Evolutionary conservation across 1,140 invertebrate genomes (phyloP), one percentile per base, ranked within the genome.

Genomic region (Aleiodes sp.): DNA sequence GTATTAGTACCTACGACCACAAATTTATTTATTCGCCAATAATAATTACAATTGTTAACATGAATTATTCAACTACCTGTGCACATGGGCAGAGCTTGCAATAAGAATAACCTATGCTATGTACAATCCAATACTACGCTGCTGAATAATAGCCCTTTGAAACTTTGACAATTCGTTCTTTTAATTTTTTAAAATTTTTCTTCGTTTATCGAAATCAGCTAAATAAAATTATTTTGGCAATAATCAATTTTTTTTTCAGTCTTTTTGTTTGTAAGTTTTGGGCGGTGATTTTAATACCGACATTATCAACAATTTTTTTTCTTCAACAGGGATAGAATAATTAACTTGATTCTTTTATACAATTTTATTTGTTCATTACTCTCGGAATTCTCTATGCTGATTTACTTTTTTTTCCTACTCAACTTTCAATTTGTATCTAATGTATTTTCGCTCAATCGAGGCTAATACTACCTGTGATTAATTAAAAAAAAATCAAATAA

Each of bases 1-100:
- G 33, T 86, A 39, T 4, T 86, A 4, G 19, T 86, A 19, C 83
- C 83, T 59, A 29, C 75, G n/a, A 70, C 77, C 8, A 68, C 61
- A 65, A 69, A 56, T 65, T 70, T 75, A 64, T 70, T 70, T 26
- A 57, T 65, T 52, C 37, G 10, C 14, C 61, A 71, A 39, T 73
- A 59, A 70, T 9, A 26, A 24, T 37, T 56, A 65, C 26, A 70
- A 37, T 37, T 57, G 35, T 31, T 57, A 69, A 69, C 61, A 69
- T 60, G 43, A 12, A 64, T 57, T 69, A 57, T 26, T 39, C 33
- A 63, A 33, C 26, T 21, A 39, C 21, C 21, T 67, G 16, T 57
- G 33, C 56, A 60, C 14, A 43, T 37, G 56, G 24, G 57, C 65
- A 57, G 24, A 62, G 37, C 28, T 65, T 31, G 10, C 43, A 21